A percentile compares a stretch with the other conserved stretches of the same genome.
phyloP scores from a whole-genome alignment of 2,888 invertebrate genomes.

The Blera fallax region DNA sequence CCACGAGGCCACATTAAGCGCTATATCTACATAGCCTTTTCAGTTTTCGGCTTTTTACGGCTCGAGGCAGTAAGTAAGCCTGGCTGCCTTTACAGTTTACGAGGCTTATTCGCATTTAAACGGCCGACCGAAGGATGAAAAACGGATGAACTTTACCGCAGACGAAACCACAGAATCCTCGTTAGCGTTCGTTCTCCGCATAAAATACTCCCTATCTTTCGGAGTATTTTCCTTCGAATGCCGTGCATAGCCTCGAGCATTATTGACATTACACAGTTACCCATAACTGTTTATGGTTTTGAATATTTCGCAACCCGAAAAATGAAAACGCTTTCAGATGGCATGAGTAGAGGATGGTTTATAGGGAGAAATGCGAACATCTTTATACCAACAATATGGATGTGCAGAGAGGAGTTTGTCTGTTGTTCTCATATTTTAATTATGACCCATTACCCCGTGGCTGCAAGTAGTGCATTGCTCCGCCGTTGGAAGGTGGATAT shows the following conservation, averaged over 20 bases:
- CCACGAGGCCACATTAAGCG: conserved; percentile 10
- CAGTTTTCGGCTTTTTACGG: conserved; percentile 30
- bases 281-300: conserved; percentile 32
- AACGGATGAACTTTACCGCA: conserved; percentile 17
- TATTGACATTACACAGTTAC: conserved; percentile 36
- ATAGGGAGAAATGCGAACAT: not conserved
- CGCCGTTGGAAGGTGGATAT: not conserved
- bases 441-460: conserved; percentile 6
- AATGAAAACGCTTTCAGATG: not conserved
- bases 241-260: conserved; percentile 6
- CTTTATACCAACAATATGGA: not conserved
- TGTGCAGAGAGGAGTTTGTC: not conserved
- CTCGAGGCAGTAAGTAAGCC: not conserved
- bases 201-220: not conserved
- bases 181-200: not conserved
- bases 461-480: not conserved
- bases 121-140: not conserved
- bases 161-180: conserved; percentile 5
- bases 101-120: conserved; percentile 24
- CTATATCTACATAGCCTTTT: not conserved
- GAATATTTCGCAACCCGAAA: not conserved
- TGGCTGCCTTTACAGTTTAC: conserved; percentile 5
- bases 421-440: conserved; percentile 19
- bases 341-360: not conserved
- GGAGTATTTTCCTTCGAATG: not conserved